A percentile compares a stretch with the other conserved stretches of the same genome.
Evolutionary conservation across 2,113 vertebrate genomes (phyloP).

Genomic region (Chaenocephalus aceratus): DNA sequence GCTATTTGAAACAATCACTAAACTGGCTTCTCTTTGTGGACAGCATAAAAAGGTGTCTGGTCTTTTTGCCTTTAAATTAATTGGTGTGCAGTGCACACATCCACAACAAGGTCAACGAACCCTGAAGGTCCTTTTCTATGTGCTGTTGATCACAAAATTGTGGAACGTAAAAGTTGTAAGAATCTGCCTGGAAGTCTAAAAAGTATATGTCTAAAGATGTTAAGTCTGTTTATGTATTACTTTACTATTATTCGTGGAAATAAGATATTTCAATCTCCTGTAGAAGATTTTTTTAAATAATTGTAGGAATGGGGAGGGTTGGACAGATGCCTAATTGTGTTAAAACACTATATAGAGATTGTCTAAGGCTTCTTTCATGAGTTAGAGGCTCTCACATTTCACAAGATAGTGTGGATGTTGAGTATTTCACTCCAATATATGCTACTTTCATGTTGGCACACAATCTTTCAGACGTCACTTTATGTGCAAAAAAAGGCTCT

Average conservation of each 20-base stretch:
- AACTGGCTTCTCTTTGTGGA: not conserved
- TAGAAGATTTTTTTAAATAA: too few relatives aligned
- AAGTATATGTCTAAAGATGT: not conserved
- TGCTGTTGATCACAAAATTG: not conserved
- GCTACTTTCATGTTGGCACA: conserved; percentile 35
- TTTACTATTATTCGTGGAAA: not conserved
- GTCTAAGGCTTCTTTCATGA: conserved; percentile 1
- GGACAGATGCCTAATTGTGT: not conserved
- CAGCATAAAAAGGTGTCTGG: not conserved
- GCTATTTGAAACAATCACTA: not conserved
- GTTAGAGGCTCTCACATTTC: not conserved
- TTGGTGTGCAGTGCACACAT: conserved; percentile 10
- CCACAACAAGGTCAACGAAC: not conserved
- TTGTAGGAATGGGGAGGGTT: not conserved
- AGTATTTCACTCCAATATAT: conserved; percentile 3
- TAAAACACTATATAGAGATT: too few relatives aligned
- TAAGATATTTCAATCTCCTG: not conserved
- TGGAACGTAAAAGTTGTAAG: not conserved
- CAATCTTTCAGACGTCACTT: not conserved
- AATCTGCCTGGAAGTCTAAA: not conserved
- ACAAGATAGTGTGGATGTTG: not conserved
- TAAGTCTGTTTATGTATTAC: not conserved
- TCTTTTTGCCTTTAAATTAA: conserved; percentile 19
- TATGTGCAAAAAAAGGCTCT: not conserved
- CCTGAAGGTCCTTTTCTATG: not conserved